Conservation (phyloP, 2,888 invertebrate species). For the Loripinus fragilis region DNA sequence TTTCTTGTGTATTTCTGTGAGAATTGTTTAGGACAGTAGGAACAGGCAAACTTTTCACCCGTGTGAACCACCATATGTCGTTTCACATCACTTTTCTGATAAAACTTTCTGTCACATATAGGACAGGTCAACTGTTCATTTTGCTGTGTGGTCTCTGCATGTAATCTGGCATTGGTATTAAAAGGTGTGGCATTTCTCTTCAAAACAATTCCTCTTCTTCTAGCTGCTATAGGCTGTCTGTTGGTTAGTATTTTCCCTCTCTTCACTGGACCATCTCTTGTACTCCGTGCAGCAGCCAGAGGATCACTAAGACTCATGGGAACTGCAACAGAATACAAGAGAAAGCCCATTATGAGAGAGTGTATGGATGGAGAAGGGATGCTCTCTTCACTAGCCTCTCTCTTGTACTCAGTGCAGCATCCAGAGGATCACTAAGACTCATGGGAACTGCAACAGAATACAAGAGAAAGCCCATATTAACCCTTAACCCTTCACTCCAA, state of each 20-base stretch:
- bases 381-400: not conserved
- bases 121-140: not conserved
- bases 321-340: conserved; percentile 15
- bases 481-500: too few species aligned
- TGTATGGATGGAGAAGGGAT: too few species aligned
- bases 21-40: conserved; percentile 2
- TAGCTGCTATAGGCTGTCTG: too few species aligned
- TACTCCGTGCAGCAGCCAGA: not conserved
- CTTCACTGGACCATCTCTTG: not conserved
- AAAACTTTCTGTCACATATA: not conserved
- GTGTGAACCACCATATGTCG: conserved; percentile 4
- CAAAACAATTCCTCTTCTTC: too few species aligned
- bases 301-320: not conserved
- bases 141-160: too few species aligned
- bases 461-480: not conserved
- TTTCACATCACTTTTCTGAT: conserved; percentile 14
- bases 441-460: not conserved
- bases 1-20: conserved; percentile 2
- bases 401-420: not conserved
- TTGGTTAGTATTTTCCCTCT: too few species aligned
- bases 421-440: not conserved
- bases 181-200: too few species aligned
- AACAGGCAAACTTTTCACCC: not conserved
- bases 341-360: too few species aligned
- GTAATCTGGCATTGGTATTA: too few species aligned